phyloP scores from a whole-genome alignment of 1,140 invertebrate species.

The Colletes latitarsis region DNA sequence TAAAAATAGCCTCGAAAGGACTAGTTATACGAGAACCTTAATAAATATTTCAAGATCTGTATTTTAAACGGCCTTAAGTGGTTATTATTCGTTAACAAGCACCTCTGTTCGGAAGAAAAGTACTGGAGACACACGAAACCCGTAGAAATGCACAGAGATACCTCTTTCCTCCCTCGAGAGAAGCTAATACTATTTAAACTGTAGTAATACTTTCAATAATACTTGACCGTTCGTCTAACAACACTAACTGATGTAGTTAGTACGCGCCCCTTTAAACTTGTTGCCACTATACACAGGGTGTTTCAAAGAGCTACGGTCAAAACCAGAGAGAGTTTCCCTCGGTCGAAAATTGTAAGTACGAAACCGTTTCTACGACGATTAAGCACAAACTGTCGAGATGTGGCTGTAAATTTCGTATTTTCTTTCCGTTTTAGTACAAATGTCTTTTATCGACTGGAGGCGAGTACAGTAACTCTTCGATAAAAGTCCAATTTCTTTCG shows the following conservation, averaged over 20 bases:
- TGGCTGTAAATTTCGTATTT: not conserved
- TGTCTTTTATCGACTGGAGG: not conserved
- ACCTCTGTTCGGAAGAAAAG: conserved; percentile 2
- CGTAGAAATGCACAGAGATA: conserved; percentile 21
- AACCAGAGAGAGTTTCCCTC: conserved; percentile 48
- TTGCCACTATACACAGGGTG: conserved; percentile 51
- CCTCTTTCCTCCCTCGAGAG: not conserved
- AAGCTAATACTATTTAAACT: conserved; percentile 16
- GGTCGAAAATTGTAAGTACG: conserved; percentile 54
- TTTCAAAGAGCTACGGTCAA: conserved; percentile 62
- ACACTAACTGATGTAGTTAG: conserved; percentile 74
- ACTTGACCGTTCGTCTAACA: conserved; percentile 77
- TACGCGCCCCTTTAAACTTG: conserved; percentile 64
- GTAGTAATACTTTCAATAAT: conserved; percentile 45
- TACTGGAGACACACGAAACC: not conserved
- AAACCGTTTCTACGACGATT: conserved; percentile 34
- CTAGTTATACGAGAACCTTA: too few relatives aligned
- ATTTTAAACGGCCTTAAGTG: not conserved
- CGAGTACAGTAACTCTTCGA: not conserved
- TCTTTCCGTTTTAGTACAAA: not conserved
- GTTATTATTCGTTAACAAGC: not conserved
- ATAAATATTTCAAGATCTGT: not conserved
- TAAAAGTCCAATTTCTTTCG: too few relatives aligned
- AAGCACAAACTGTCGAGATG: conserved; percentile 16
- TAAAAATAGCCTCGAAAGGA: conserved; percentile 3